A percentile compares a stretch with the other conserved stretches of the same genome.
Conservation (phyloP, 1,140 invertebrate species). For the Neodiprion lecontei region DNA sequence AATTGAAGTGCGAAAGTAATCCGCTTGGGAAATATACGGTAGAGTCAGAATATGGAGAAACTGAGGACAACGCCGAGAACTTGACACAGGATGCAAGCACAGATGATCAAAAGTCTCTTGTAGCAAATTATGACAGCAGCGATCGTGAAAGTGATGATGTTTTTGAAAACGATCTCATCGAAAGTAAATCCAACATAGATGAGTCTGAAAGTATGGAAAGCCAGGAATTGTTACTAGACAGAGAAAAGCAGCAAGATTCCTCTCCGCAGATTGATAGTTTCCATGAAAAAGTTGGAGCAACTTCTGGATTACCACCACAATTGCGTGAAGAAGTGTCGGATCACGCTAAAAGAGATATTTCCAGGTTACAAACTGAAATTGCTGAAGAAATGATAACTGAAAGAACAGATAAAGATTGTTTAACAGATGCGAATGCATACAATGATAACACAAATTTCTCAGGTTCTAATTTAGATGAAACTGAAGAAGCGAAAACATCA, state of each 20-base stretch:
- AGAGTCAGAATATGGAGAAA: not conserved
- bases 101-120: slow-evolving; percentile 32
- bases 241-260: not conserved
- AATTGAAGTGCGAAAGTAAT: no score
- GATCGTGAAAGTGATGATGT: slow-evolving; percentile 44
- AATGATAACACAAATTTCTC: not conserved
- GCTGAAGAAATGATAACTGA: not conserved
- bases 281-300: not conserved
- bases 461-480: slow-evolving; percentile 11
- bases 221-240: not conserved
- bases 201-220: not conserved
- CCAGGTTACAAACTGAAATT: not conserved
- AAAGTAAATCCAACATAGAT: slow-evolving; percentile 1
- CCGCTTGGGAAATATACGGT: not conserved
- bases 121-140: slow-evolving; percentile 49
- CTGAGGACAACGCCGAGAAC: slow-evolving; percentile 24
- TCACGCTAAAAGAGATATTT: not conserved
- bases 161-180: slow-evolving; percentile 31
- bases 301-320: not conserved
- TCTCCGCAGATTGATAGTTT: not conserved
- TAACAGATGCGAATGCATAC: slow-evolving; percentile 4
- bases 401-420: no score
- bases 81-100: not conserved
- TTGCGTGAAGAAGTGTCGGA: no score
- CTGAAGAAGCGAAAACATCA: not conserved